A percentile compares a stretch with the other conserved stretches of the same genome.
Evolutionary conservation across 2,113 vertebrate species (phyloP).

Genomic region (Neodon shergylaensis): DNA sequence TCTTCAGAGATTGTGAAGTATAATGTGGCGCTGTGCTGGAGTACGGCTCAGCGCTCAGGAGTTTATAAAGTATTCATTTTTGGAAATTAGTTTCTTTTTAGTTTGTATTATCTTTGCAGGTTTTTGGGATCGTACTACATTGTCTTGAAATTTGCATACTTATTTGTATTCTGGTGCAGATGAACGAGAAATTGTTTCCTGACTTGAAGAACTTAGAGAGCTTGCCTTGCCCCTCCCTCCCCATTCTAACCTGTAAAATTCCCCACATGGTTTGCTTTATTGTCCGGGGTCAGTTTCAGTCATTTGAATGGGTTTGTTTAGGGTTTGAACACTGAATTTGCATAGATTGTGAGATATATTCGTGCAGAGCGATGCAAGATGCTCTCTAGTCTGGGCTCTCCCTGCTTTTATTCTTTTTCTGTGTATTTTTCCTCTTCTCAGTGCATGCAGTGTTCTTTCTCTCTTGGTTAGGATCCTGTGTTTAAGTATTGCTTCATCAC

Average conservation of each 20-base stretch:
- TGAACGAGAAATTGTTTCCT: neutral
- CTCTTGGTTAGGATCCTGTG: no score
- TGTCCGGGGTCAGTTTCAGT: neutral
- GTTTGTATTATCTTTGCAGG: neutral
- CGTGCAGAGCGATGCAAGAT: no score
- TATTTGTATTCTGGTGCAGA: neutral
- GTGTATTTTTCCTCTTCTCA: no score
- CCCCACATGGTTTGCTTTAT: neutral
- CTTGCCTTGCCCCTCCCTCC: neutral
- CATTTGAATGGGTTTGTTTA: neutral
- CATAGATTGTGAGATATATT: neutral
- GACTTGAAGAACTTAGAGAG: no score
- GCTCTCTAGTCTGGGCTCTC: no score
- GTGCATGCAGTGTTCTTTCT: no score
- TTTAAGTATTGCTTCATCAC: no score
- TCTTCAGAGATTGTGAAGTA: constrained; percentile 46
- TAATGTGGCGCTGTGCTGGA: constrained; percentile 15
- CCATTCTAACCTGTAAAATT: neutral
- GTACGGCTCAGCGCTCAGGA: neutral
- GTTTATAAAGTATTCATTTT: neutral
- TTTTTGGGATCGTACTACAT: neutral
- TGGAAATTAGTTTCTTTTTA: neutral
- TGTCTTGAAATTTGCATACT: neutral
- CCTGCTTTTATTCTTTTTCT: no score
- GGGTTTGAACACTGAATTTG: neutral